A percentile compares a stretch with the other conserved stretches of the same genome.
phyloP scores from a whole-genome alignment of 2,113 vertebrate genomes.

The Dolichallabes microphthalmus region DNA sequence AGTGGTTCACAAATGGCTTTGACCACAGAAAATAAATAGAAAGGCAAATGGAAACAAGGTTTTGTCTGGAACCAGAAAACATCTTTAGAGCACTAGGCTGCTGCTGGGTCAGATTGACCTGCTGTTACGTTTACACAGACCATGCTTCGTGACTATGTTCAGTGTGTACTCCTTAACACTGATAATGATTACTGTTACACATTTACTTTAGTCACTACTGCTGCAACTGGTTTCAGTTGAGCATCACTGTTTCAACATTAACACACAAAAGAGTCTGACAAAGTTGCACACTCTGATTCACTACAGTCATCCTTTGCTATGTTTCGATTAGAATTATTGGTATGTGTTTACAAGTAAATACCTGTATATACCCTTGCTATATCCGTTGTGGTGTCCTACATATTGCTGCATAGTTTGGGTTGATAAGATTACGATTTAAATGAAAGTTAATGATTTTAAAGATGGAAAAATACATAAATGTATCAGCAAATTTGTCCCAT shows the following conservation, averaged over 20 bases:
- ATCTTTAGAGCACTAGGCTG: background rate
- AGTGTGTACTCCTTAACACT: background rate
- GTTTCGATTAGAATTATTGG: background rate
- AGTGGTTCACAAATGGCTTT: constrained; percentile 15
- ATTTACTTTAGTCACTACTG: background rate
- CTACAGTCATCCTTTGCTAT: background rate
- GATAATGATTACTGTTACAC: background rate
- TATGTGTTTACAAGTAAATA: background rate
- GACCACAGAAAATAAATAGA: constrained; percentile 26
- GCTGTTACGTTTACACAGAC: background rate
- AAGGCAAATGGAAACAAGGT: constrained; percentile 11
- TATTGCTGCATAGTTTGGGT: background rate
- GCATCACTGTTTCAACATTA: background rate
- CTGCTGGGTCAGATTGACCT: background rate
- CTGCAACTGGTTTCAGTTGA: background rate
- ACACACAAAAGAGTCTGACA: background rate
- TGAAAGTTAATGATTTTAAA: no score
- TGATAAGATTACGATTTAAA: background rate
- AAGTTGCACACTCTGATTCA: background rate
- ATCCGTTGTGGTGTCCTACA: background rate
- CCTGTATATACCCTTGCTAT: background rate
- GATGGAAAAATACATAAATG: background rate
- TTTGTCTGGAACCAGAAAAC: constrained; percentile 11
- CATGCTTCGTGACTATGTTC: background rate
- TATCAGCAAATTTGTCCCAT: background rate